Evolutionary conservation across 2,113 vertebrate genomes (phyloP).

Genomic region (Podiceps cristatus): DNA sequence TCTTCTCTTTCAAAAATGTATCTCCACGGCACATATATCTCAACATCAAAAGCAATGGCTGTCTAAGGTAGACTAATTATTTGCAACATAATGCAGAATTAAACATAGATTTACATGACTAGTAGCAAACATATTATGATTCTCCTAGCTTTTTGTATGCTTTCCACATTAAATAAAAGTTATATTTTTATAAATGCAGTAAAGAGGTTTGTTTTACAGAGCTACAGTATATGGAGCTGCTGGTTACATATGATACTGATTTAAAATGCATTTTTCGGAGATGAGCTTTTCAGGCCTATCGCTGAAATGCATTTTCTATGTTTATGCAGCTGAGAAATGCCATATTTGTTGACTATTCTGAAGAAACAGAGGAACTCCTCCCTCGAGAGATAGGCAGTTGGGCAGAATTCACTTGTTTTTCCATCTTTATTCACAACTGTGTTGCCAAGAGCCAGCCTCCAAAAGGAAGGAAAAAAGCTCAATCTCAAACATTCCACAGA

Average conservation of each 20-base stretch:
- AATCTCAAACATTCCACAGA: neutral
- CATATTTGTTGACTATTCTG: neutral
- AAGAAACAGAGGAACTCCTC: neutral
- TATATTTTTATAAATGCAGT: neutral
- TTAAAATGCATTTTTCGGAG: neutral
- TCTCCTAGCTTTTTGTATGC: neutral
- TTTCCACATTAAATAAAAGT: neutral
- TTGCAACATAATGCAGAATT: neutral
- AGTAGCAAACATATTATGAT: neutral
- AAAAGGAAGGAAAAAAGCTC: neutral
- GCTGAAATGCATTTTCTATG: neutral
- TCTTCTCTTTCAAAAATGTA: neutral
- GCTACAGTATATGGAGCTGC: accelerated
- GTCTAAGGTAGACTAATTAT: neutral
- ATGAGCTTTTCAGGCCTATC: neutral
- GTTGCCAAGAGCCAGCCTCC: neutral
- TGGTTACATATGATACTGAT: neutral
- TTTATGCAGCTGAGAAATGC: neutral
- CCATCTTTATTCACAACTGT: neutral
- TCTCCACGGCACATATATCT: neutral
- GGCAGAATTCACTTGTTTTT: neutral
- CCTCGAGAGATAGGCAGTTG: neutral
- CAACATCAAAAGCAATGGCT: neutral
- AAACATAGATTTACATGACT: neutral
- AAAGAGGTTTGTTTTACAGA: neutral